Percentiles rank a stretch among this genome's conserved stretches.
Evolutionary conservation across 2,113 vertebrate species (phyloP).

Genomic region (Ptyas mucosa): DNA sequence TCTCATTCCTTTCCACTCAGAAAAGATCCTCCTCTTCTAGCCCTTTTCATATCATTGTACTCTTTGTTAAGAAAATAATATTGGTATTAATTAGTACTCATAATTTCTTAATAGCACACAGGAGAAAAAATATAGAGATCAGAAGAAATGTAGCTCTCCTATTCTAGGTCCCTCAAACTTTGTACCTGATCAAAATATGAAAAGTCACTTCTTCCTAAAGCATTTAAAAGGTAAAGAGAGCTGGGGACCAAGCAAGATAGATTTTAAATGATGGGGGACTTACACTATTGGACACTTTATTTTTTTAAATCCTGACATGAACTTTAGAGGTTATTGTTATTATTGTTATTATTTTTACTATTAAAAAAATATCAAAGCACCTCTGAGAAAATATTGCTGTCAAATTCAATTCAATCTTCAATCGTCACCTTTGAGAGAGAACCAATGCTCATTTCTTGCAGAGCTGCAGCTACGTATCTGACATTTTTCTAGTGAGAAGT

Average conservation of each 20-base stretch:
- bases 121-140: not conserved
- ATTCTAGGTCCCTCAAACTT: not conserved
- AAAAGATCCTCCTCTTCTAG: not conserved
- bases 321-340: not conserved
- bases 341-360: not conserved
- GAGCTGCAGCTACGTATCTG: conserved; percentile 22
- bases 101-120: not conserved
- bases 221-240: too few relatives aligned
- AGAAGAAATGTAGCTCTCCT: not conserved
- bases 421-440: not conserved
- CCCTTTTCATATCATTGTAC: not conserved
- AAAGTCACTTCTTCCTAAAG: too few relatives aligned
- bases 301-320: not conserved
- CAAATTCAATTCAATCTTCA: not conserved
- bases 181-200: too few relatives aligned
- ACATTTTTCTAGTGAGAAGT: not conserved
- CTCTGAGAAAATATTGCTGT: not conserved
- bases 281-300: not conserved
- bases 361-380: not conserved
- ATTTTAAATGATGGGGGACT: not conserved
- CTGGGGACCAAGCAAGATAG: too few relatives aligned
- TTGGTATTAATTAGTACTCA: too few relatives aligned
- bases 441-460: not conserved
- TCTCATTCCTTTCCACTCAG: not conserved
- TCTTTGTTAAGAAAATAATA: too few relatives aligned